A percentile compares a stretch with the other conserved stretches of the same genome.
Conservation (phyloP, 2,797 vertebrate genomes). For the Pipistrellus pipistrellus region DNA sequence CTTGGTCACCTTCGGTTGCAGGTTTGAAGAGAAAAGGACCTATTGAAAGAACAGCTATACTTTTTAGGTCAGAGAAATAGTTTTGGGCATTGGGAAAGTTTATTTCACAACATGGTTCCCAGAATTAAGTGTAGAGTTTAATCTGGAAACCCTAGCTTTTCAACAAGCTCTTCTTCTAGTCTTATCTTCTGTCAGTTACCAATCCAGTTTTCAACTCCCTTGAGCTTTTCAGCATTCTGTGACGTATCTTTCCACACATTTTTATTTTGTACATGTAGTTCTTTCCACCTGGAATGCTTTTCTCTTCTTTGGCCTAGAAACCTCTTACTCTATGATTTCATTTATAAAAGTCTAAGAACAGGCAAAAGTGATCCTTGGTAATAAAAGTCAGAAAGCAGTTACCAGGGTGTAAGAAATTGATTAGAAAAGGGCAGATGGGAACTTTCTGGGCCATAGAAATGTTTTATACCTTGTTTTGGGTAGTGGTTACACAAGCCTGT, state of each 20-base stretch:
- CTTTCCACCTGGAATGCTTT: not conserved
- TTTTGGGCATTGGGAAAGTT: not conserved
- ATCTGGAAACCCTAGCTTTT: not conserved
- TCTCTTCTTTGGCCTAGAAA: not conserved
- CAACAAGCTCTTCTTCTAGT: not conserved
- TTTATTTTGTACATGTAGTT: not conserved
- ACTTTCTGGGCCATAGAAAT: not conserved
- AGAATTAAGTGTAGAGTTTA: not conserved
- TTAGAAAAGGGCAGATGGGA: not conserved
- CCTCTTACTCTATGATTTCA: not conserved
- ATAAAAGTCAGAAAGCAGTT: constrained; percentile 51
- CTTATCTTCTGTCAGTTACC: not conserved
- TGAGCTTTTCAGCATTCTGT: not conserved
- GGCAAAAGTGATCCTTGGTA: not conserved
- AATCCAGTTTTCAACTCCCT: not conserved
- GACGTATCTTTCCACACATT: not conserved
- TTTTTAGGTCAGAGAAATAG: constrained; percentile 41
- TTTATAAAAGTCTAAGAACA: constrained; percentile 47
- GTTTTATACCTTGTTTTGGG: constrained; percentile 17
- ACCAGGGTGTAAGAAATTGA: not conserved
- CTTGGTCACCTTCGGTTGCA: not conserved
- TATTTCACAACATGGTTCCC: constrained; percentile 21
- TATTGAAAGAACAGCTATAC: not conserved
- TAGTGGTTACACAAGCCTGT: not conserved
- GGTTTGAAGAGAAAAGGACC: not conserved